Conservation (phyloP, 2,888 invertebrate species). For the Colletes collaris region DNA sequence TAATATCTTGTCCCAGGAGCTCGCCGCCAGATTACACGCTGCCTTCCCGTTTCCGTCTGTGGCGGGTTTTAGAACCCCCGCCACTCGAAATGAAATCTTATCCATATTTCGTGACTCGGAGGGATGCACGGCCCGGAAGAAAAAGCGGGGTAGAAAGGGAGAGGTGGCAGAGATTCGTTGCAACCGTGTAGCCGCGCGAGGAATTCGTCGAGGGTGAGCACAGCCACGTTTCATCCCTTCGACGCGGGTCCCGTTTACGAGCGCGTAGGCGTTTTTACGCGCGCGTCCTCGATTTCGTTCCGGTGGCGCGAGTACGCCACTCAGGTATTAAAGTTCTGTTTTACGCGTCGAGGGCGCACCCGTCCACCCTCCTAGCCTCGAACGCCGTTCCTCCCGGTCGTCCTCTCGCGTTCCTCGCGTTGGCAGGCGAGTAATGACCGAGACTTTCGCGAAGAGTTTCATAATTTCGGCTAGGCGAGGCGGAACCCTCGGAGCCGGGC, state of each 20-base stretch:
- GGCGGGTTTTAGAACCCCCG: slow-evolving; percentile 52
- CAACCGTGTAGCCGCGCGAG: slow-evolving; percentile 15
- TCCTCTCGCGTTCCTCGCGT: slow-evolving; percentile 4
- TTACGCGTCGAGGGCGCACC: slow-evolving; percentile 54
- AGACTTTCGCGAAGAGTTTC: slow-evolving; percentile 58
- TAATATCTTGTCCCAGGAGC: slow-evolving; percentile 75
- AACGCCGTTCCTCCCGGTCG: slow-evolving; percentile 6
- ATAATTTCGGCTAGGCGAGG: slow-evolving; percentile 52
- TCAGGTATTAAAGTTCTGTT: slow-evolving; percentile 69
- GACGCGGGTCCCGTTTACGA: slow-evolving; percentile 52
- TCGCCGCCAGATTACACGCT: slow-evolving; percentile 67
- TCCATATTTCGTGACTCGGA: slow-evolving; percentile 61
- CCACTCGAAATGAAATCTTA: slow-evolving; percentile 67
- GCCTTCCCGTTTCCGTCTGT: slow-evolving; percentile 42
- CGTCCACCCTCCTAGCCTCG: slow-evolving; percentile 2
- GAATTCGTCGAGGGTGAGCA: slow-evolving; percentile 28
- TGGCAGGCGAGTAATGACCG: slow-evolving; percentile 55
- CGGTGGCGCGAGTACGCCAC: slow-evolving; percentile 42
- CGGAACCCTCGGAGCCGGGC: slow-evolving; percentile 23
- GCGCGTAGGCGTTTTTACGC: slow-evolving; percentile 68
- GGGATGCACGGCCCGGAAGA: slow-evolving; percentile 21
- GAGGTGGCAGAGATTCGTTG: too few species aligned
- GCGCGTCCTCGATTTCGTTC: slow-evolving; percentile 50
- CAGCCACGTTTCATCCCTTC: slow-evolving; percentile 40
- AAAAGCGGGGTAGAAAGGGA: not conserved